phyloP scores from a whole-genome alignment of 2,888 invertebrate genomes.

The Toxonevra muliebris region DNA sequence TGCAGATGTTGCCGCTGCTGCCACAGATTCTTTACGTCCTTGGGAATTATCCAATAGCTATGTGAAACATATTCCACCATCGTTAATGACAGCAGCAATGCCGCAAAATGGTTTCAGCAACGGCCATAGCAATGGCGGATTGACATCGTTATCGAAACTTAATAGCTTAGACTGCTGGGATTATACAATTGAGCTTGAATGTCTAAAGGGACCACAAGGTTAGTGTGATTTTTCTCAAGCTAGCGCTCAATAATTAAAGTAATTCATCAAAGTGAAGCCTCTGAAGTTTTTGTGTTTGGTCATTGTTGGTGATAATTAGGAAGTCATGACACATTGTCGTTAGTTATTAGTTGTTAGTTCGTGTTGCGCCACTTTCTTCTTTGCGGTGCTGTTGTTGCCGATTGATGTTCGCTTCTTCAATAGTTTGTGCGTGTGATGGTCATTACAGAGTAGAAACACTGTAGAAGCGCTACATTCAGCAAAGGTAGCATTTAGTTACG shows the following conservation, averaged over 20 bases:
- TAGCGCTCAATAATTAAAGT: background rate
- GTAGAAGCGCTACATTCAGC: too few species aligned
- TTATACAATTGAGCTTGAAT: conserved; percentile 84
- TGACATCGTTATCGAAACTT: conserved; percentile 57
- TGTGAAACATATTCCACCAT: conserved; percentile 37
- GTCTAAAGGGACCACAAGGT: conserved; percentile 82
- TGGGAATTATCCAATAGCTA: conserved; percentile 40
- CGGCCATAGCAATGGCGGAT: conserved; percentile 28
- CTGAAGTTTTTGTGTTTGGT: too few species aligned
- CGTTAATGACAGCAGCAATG: conserved; percentile 34
- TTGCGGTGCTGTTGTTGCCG: background rate
- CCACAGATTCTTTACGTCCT: conserved; percentile 38
- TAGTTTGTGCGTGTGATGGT: background rate
- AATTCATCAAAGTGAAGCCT: background rate
- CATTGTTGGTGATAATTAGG: background rate
- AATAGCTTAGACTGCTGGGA: conserved; percentile 85
- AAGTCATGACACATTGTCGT: background rate
- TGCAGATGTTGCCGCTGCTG: conserved; percentile 32
- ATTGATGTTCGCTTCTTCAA: background rate
- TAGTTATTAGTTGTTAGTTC: background rate
- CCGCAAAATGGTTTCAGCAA: conserved; percentile 26
- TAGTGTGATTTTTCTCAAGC: conserved; percentile 37
- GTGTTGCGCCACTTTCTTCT: background rate
- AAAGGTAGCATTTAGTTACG: too few species aligned
- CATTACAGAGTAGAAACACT: too few species aligned